Evolutionary conservation across 1,140 invertebrate genomes (phyloP), one percentile per base, ranked within the genome.

Genomic region (Bombus fervidus): DNA sequence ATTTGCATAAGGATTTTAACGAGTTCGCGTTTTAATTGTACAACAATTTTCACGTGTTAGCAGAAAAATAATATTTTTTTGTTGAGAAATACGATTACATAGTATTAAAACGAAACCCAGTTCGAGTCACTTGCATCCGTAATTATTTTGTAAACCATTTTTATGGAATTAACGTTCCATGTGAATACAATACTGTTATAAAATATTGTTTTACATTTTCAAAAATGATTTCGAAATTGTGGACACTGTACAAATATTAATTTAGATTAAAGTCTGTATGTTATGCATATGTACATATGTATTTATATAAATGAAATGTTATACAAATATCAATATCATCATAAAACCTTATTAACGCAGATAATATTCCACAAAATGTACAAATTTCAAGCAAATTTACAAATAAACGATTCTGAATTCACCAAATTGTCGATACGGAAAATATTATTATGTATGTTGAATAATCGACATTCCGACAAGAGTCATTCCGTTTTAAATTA

Each of bases 101-200:
- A 8, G 31, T 66, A 34, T 66, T 66, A 66, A 66, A n/a, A 34
- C 13, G 64, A 34, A 34, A 66, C 31, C 6, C 64, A 66, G 31
- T 66, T 34, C 31, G 64, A 34, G 64, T 66, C 64, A 66, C 64
- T 66, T 66, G 64, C 28, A 18, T n/a, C 13, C 18, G 31, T 66
- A 34, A 66, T 66, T 66, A 66, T 66, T 66, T 66, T 66, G 64
- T n/a, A 66, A 66, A 34, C 64, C 64, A 66, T 34, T 66, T 66
- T 66, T 66, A n/a, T 66, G 31, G 5, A 18, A 34, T 34, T 6
- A 66, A 22, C 64, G 31, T 34, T 34, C n/a, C 31, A 18, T 18
- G 15, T 2, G 31, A 31, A 31, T 34, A 34, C 13, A 34, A 34
- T 66, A 34, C 31, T 66, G 28, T 66, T n/a, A 66, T 34, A 66